These are phyloP conservation scores for Pyrgilauda ruficollis DNA, from an alignment of 2,113 vertebrate species.

Conservation along the genomic window DNA sequence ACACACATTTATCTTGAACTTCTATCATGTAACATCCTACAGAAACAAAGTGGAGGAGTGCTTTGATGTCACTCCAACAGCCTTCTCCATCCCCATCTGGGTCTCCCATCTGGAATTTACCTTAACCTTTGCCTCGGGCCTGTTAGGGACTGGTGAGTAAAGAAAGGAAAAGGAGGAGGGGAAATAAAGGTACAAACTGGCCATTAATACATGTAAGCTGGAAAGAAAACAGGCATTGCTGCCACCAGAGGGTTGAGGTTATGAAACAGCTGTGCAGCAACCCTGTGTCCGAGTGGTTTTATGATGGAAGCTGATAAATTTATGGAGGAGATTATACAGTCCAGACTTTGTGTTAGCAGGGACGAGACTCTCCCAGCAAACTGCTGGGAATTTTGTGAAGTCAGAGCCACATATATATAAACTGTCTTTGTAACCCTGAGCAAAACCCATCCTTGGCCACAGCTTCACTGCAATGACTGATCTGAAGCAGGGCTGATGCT, in stretches of 20 bases:
- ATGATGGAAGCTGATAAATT: neutral
- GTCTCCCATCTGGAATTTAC: neutral
- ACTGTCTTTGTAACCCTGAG: neutral
- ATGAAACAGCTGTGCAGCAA: neutral
- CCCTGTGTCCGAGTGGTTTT: neutral
- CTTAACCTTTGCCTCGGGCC: neutral
- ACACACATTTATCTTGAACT: neutral
- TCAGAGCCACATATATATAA: neutral
- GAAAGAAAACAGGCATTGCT: neutral
- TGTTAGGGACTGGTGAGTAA: neutral
- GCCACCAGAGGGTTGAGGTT: neutral
- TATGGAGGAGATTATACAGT: neutral
- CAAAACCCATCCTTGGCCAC: neutral
- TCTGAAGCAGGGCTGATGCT: neutral
- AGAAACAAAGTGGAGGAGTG: neutral
- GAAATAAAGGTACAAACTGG: neutral
- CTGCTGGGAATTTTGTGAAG: neutral
- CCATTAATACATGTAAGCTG: neutral
- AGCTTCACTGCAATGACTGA: neutral
- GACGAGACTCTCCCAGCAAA: neutral
- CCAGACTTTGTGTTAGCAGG: neutral
- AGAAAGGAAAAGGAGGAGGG: neutral
- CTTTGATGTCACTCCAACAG: conserved; percentile 15
- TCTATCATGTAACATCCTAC: neutral
- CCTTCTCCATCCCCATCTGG: neutral